A percentile compares a stretch with the other conserved stretches of the same genome.
Evolutionary conservation across 1,140 invertebrate species (phyloP).

Genomic region (Cecropterus lyciades): DNA sequence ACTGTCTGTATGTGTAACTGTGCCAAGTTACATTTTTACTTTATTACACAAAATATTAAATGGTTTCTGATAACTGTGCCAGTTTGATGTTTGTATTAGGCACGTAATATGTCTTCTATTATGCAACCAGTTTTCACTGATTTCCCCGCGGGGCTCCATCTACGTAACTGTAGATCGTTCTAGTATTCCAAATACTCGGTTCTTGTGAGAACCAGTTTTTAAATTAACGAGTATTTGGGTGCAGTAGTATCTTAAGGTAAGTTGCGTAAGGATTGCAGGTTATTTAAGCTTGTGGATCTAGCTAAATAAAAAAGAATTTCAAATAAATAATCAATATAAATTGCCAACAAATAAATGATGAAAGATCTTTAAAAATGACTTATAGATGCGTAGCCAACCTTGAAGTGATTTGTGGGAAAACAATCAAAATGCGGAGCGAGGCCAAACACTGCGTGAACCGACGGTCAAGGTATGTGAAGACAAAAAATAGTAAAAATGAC

Average conservation of each 20-base stretch:
- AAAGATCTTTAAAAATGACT: too few species aligned
- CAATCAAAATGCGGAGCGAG: too few species aligned
- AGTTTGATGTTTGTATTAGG: neutral
- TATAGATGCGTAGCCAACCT: too few species aligned
- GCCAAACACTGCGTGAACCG: too few species aligned
- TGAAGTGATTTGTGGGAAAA: too few species aligned
- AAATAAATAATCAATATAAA: too few species aligned
- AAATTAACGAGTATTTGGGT: neutral
- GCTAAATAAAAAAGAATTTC: too few species aligned
- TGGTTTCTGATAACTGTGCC: neutral
- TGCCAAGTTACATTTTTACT: too few species aligned
- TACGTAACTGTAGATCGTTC: slow-evolving; percentile 14
- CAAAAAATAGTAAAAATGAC: too few species aligned
- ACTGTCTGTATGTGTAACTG: too few species aligned
- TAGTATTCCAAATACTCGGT: slow-evolving; percentile 13
- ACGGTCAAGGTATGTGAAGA: too few species aligned
- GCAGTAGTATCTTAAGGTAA: neutral
- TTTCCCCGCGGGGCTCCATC: slow-evolving; percentile 8
- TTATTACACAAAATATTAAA: neutral
- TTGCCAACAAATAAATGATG: too few species aligned
- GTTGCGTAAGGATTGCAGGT: neutral
- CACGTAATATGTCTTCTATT: slow-evolving; percentile 10
- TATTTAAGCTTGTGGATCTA: neutral
- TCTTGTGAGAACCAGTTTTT: slow-evolving; percentile 16
- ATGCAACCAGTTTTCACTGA: slow-evolving; percentile 12